These are phyloP conservation scores for Rhinichthys osculus DNA, from an alignment of 2,797 vertebrate species.

Conservation along the genomic window DNA sequence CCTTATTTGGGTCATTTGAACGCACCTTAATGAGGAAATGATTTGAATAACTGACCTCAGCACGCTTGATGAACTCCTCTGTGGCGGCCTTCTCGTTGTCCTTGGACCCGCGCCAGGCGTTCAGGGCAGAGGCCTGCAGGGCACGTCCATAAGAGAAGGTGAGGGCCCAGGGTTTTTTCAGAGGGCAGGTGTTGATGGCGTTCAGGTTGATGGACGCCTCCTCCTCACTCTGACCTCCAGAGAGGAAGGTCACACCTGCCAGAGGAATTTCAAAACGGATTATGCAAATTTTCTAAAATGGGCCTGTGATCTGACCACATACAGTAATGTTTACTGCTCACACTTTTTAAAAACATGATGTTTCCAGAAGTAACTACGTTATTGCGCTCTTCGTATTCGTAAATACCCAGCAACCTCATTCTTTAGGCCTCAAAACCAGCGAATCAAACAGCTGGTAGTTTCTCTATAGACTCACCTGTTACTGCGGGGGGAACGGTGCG, in stretches of 20 bases:
- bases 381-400: neutral
- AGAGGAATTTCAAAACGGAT: neutral
- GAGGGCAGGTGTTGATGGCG: constrained; percentile 90
- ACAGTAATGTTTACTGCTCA: neutral
- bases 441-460: neutral
- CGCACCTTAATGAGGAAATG: neutral
- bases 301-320: neutral
- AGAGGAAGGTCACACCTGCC: constrained; percentile 94
- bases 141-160: constrained; percentile 98
- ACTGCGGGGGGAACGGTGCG: constrained; percentile 96
- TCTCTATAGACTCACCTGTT: constrained; percentile 80
- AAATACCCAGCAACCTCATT: neutral
- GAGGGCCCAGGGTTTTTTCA: constrained; percentile 92
- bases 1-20: neutral
- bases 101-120: constrained; percentile 87
- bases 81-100: constrained; percentile 88
- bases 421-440: neutral
- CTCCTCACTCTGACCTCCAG: constrained; percentile 97
- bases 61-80: constrained; percentile 92
- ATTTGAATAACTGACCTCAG: constrained; percentile 81
- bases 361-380: neutral
- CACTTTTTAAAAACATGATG: neutral
- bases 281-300: neutral
- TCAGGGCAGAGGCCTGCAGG: constrained; percentile 94
- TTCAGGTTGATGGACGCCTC: constrained; percentile 96